Percentiles rank a stretch among this genome's conserved stretches.
Conservation (phyloP, 2,888 invertebrate species). For the Calephelis perditalis region DNA sequence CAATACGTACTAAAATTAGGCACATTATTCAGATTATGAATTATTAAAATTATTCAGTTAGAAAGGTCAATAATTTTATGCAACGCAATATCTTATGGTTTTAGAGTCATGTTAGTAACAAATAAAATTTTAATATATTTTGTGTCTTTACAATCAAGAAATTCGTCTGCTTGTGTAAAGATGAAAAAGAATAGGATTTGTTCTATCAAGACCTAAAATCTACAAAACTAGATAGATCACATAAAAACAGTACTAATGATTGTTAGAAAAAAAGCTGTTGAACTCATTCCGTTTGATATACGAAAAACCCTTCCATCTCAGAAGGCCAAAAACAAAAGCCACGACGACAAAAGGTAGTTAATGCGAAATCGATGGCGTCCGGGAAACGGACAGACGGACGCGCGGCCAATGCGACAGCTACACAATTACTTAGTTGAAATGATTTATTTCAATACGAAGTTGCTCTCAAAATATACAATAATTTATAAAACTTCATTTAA, state of each 20-base stretch:
- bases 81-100: too few species aligned
- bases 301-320: slow-evolving; percentile 26
- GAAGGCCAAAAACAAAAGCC: slow-evolving; percentile 25
- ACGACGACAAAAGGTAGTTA: slow-evolving; percentile 45
- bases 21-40: too few species aligned
- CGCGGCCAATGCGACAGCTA: slow-evolving; percentile 6
- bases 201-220: not conserved
- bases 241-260: slow-evolving; percentile 7
- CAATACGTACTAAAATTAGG: too few species aligned
- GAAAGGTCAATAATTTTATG: too few species aligned
- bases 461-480: not conserved
- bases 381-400: slow-evolving; percentile 7
- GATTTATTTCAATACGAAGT: slow-evolving; percentile 4
- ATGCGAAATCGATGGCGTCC: slow-evolving; percentile 55
- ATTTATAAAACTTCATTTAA: too few species aligned
- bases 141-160: too few species aligned
- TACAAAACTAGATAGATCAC: not conserved
- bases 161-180: too few species aligned
- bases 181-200: too few species aligned
- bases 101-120: too few species aligned
- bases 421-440: slow-evolving; percentile 8
- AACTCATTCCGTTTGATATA: slow-evolving; percentile 6
- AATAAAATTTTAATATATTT: too few species aligned
- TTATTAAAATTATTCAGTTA: too few species aligned
- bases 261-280: not conserved